A percentile compares a stretch with the other conserved stretches of the same genome.
Evolutionary conservation across 2,113 vertebrate species (phyloP).

Genomic region (Alligator sinensis): DNA sequence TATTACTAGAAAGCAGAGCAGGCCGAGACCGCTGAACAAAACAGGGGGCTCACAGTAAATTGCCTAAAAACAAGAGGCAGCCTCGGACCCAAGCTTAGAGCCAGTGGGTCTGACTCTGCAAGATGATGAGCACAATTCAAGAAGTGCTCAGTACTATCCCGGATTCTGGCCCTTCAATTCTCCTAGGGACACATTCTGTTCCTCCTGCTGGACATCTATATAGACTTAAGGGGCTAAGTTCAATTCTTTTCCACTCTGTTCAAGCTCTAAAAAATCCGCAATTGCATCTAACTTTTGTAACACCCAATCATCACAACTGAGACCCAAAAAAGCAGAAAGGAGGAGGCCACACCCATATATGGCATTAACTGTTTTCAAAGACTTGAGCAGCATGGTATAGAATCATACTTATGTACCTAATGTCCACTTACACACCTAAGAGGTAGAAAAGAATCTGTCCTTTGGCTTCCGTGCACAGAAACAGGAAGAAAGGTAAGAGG

Average conservation of each 20-base stretch:
- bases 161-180: too few species aligned
- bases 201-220: fast-evolving
- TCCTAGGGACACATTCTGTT: neutral
- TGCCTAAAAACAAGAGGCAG: neutral
- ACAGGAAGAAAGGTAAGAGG: neutral
- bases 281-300: too few species aligned
- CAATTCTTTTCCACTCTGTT: neutral
- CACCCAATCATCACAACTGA: too few species aligned
- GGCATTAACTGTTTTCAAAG: too few species aligned
- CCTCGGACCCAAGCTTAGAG: fast-evolving
- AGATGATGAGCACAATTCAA: neutral
- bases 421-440: too few species aligned
- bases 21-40: neutral
- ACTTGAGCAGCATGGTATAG: too few species aligned
- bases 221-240: neutral
- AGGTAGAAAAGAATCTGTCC: too few species aligned
- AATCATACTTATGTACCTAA: too few species aligned
- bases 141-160: neutral
- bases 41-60: neutral
- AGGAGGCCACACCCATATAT: too few species aligned
- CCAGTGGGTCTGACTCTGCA: neutral
- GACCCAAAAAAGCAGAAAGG: too few species aligned
- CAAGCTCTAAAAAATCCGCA: too few species aligned
- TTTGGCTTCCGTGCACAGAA: too few species aligned
- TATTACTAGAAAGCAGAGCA: neutral